A percentile compares a stretch with the other conserved stretches of the same genome.
These are phyloP conservation scores for Pelodytes ibericus DNA, from an alignment of 2,797 vertebrate genomes.

Conservation along the genomic window DNA sequence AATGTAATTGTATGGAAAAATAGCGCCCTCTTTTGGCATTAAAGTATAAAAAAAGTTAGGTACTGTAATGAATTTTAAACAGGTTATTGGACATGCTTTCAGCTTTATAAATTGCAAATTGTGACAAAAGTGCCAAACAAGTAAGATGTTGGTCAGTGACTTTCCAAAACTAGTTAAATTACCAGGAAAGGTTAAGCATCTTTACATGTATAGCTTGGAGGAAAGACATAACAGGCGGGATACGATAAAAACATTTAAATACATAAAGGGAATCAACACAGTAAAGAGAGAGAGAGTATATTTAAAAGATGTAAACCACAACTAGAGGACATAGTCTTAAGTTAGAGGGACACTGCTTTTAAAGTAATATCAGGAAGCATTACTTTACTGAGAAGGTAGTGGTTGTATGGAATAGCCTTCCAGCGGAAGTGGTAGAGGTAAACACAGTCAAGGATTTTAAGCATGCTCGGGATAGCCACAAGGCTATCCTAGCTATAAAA, in stretches of 20 bases:
- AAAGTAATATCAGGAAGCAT: neutral
- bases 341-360: neutral
- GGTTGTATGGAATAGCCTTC: neutral
- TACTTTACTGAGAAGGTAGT: neutral
- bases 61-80: too few relatives aligned
- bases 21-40: constrained; percentile 36
- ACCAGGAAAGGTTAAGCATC: neutral
- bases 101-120: too few relatives aligned
- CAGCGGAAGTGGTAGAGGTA: neutral
- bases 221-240: neutral
- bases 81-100: too few relatives aligned
- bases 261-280: neutral
- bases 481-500: neutral
- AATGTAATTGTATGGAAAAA: constrained; percentile 3
- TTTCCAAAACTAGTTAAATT: neutral
- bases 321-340: neutral
- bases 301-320: neutral
- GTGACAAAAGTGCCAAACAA: too few relatives aligned
- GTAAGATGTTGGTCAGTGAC: too few relatives aligned
- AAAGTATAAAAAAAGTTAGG: too few relatives aligned
- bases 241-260: neutral
- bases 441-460: neutral
- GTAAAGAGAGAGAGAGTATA: neutral
- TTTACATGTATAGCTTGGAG: neutral
- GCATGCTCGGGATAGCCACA: neutral